Conservation (phyloP, 1,140 invertebrate species). For the Drosophila chauvacae region DNA sequence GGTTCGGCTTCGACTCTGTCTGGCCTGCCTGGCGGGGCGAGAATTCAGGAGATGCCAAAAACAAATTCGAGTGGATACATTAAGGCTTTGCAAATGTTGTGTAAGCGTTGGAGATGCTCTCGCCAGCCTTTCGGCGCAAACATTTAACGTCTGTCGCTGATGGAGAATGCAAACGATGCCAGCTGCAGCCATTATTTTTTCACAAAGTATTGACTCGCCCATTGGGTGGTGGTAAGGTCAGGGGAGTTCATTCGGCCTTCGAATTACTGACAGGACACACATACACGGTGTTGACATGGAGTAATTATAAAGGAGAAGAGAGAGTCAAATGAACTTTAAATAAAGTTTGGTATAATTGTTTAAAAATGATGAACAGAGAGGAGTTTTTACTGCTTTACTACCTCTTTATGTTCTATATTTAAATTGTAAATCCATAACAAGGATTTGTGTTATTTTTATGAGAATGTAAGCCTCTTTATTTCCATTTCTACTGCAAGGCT, state of each 20-base stretch:
- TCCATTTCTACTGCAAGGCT: neutral
- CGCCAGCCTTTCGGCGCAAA: constrained; percentile 15
- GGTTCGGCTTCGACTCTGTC: constrained; percentile 2
- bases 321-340: neutral
- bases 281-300: neutral
- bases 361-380: neutral
- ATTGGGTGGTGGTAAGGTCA: constrained; percentile 10
- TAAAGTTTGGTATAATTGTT: neutral
- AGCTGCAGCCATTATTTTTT: constrained; percentile 31
- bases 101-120: constrained; percentile 25
- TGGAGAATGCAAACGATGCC: constrained; percentile 27
- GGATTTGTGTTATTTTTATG: neutral
- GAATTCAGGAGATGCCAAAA: constrained; percentile 32
- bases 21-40: constrained; percentile 21
- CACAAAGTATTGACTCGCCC: neutral
- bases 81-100: constrained; percentile 49
- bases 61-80: constrained; percentile 56
- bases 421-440: neutral
- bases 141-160: constrained; percentile 42
- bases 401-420: neutral
- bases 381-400: neutral
- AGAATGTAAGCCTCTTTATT: neutral
- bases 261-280: constrained; percentile 11
- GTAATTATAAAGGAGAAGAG: neutral
- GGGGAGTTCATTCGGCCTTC: constrained; percentile 16